A percentile compares a stretch with the other conserved stretches of the same genome.
These are phyloP conservation scores for Trachelus tabidus DNA, from an alignment of 2,888 invertebrate species.

Conservation along the genomic window DNA sequence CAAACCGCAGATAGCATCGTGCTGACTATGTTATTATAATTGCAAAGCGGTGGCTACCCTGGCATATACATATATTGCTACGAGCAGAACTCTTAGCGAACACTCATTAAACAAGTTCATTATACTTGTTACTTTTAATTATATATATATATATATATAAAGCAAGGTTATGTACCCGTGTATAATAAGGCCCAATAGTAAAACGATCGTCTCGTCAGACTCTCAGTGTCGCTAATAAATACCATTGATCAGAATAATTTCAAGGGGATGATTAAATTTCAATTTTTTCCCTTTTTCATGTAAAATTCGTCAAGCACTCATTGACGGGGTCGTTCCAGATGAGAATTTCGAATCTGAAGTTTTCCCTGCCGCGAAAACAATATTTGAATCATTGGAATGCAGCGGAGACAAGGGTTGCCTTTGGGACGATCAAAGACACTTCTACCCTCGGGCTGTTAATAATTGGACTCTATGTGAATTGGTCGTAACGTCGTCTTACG, in stretches of 20 bases:
- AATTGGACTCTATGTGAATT: neutral
- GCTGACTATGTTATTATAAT: constrained; percentile 43
- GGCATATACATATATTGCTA: constrained; percentile 17
- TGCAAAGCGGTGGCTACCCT: constrained; percentile 32
- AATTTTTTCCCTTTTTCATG: too few species aligned
- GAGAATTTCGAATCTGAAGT: neutral
- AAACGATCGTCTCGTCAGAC: too few species aligned
- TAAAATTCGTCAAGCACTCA: neutral
- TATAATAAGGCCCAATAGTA: too few species aligned
- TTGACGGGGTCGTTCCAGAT: too few species aligned
- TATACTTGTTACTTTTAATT: constrained; percentile 33
- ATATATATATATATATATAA: neutral
- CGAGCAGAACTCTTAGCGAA: constrained; percentile 20
- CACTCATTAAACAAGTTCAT: constrained; percentile 47
- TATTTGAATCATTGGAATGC: neutral
- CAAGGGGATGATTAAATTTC: neutral
- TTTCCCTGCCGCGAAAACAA: neutral
- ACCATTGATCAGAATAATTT: neutral
- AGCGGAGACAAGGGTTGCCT: neutral
- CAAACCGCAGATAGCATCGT: constrained; percentile 34
- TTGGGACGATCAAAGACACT: neutral
- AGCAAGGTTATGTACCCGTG: too few species aligned
- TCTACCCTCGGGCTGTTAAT: neutral
- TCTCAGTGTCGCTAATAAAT: too few species aligned
- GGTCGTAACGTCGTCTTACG: neutral